phyloP scores from a whole-genome alignment of 2,113 vertebrate genomes.

The Siphamia tubifer region DNA sequence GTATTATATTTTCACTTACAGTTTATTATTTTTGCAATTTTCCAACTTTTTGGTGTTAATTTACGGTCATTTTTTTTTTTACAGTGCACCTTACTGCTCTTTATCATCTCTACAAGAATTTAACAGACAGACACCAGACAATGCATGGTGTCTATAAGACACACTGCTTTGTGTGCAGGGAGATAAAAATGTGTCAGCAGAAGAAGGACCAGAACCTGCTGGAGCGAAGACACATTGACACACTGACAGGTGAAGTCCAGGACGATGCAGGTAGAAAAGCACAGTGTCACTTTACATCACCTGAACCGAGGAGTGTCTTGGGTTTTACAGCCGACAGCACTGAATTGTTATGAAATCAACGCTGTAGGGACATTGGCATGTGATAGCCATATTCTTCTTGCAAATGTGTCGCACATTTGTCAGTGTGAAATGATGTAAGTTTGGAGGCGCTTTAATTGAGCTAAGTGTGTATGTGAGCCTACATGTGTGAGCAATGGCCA shows the following conservation, averaged over 20 bases:
- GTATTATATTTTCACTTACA: too few relatives aligned
- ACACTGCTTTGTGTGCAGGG: too few relatives aligned
- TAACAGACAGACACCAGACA: too few relatives aligned
- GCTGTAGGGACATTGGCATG: constrained; percentile 8
- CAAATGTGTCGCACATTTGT: constrained; percentile 33
- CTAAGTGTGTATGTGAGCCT: not conserved
- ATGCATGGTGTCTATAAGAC: too few relatives aligned
- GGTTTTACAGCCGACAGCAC: constrained; percentile 33
- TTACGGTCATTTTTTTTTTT: too few relatives aligned
- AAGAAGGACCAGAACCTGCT: constrained; percentile 1
- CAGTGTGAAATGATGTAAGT: constrained; percentile 50
- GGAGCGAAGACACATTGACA: constrained; percentile 31
- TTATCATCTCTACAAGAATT: not conserved
- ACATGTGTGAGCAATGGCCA: not conserved
- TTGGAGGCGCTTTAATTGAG: constrained; percentile 46
- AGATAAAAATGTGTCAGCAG: not conserved
- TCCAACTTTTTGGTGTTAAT: too few relatives aligned
- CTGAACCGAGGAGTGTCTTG: not conserved
- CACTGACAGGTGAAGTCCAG: constrained; percentile 41
- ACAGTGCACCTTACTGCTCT: too few relatives aligned
- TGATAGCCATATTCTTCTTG: constrained; percentile 15
- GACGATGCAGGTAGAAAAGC: not conserved
- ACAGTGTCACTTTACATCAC: constrained; percentile 1
- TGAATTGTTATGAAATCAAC: constrained; percentile 21
- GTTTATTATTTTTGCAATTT: too few relatives aligned